Evolutionary conservation across 2,113 vertebrate genomes (phyloP), one percentile per base, ranked within the genome.

Genomic region (Triplophysa tibetana): DNA sequence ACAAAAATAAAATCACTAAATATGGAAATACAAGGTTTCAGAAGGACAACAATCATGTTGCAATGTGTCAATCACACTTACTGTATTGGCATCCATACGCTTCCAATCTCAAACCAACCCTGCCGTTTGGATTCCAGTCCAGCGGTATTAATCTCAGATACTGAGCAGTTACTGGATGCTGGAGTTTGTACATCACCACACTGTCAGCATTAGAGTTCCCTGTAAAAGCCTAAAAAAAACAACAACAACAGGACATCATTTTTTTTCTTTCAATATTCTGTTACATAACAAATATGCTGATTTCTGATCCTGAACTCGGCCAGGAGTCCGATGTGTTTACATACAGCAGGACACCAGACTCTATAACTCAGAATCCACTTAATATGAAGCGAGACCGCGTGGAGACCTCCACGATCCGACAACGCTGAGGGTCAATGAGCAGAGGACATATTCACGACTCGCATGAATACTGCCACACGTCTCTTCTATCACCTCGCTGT

Each of bases 141-240:
- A 95, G 88, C 38, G 95, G 95, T 74, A 94, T 88, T 85, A 96
- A 93, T 41, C 94, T 91, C 1, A 96, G 87, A 85, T 92, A 95
- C 58, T 92, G 91, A 81, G 95, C 92, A 81, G 92, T 91, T 85
- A 96, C 92, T 1, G 94, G 92, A 88, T 95, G 92, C 65, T 94
- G 93, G 70, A 96, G 94, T 75, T 94, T 93, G 60, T 92, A 91
- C 81, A 93, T 91, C 29, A 96, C 87, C 0, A 96, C 95, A 56
- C 91, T 95, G 89, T 96, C 95, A 6, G 95, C 94, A 67, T 96
- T 96, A 70, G 91, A 89, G 77, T 96, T 96, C 86, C 95, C 95
- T 66, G 90, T 85, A 86, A 96, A 95, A 0, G 91, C 94, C 95
- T 88, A 4, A 12, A 19, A 9, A 14, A 24, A 24, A 24, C 24